Evolutionary conservation across 2,888 invertebrate species (phyloP), one percentile per base, ranked within the genome.

Genomic region (Epistrophe eligans): DNA sequence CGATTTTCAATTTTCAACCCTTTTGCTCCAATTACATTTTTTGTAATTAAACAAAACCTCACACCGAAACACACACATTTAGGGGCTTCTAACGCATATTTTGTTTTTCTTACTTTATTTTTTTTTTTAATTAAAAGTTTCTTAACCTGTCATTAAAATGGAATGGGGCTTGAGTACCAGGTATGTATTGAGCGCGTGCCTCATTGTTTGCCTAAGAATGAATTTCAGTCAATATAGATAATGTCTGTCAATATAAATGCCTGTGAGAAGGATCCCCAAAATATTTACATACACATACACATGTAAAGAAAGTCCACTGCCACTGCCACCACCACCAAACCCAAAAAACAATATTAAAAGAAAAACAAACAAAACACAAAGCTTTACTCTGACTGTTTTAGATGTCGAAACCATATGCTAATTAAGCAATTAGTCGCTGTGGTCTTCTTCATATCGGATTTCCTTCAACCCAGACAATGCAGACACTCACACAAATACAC

Each of bases 391-490:
- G 40, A 40, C 66, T 73, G 64, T 38, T 50, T 66, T 71, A 58
- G 74, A 90, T 91, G 91, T 91, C 91, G 91, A 90, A 90, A 90
- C 90, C 92, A 91, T 92, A 92, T 92, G 92, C 92, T 92, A 92
- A 92, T 92, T 92, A 92, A 91, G 92, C 92, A 92, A 92, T 92
- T 92, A 92, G 92, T 91, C 91, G 91, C 90, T 92, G 92, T 90
- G 92, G 92, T 91, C 91, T 73, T 81, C 74, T 87, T 77, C 80
- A 88, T 89, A 89, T 89, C 88, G 84, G 87, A 82, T 89, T 89
- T 89, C 89, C 79, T 88, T 89, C 87, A 76, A 77, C 67, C 85
- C 85, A 71, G 73, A 71, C 62, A 32, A 55, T 11, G 50, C 28
- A 24, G 28, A 57, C 60, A 70, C 58, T 52, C 11, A 48, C 8